Evolutionary conservation across 2,888 invertebrate genomes (phyloP), one percentile per base, ranked within the genome.

Genomic region (Apamea anceps): DNA sequence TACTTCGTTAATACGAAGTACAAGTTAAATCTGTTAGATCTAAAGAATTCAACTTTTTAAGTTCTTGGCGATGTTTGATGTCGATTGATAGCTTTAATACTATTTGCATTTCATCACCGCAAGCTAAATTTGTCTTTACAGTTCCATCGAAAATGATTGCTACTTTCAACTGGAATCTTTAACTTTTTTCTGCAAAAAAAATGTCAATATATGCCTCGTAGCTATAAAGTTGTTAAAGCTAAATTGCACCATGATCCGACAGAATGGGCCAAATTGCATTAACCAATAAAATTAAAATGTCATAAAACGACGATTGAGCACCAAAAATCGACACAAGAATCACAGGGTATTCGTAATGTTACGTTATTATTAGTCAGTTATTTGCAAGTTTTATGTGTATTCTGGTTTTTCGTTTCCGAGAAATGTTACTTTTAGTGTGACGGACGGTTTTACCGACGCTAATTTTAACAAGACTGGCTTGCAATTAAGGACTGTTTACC

Each of bases 401-500:
- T 94, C 94, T 93, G 91, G 93, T 94, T 94, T 89, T 87, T 82
- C 82, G 83, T 92, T 96, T 96, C 95, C 87, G 75, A 89, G 95
- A 96, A 95, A 89, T 88, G 92, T 91, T 86, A 88, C 91, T 92
- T 90, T 90, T 92, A 91, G 93, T 93, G 93, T 93, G 94, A 94
- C 94, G 91, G 90, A 91, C 91, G 91, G 92, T 88, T 88, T 90
- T 88, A 90, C 89, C 90, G 89, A 81, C 91, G 89, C 87, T 87
- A 92, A 91, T 91, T 94, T 94, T 94, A 94, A 95, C 95, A 93
- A 94, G 95, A 92, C 94, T 91, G 94, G 93, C 93, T 94, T 93
- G 96, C 94, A 96, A 96, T 97, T 97, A 96, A 93, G 95, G 94
- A 92, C 96, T 96, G 94, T 96, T 96, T 96, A 95, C 95, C 91